Base-by-base conservation (phyloP, 2,797 vertebrate genomes). In the Lagodon rhomboides region DNA sequence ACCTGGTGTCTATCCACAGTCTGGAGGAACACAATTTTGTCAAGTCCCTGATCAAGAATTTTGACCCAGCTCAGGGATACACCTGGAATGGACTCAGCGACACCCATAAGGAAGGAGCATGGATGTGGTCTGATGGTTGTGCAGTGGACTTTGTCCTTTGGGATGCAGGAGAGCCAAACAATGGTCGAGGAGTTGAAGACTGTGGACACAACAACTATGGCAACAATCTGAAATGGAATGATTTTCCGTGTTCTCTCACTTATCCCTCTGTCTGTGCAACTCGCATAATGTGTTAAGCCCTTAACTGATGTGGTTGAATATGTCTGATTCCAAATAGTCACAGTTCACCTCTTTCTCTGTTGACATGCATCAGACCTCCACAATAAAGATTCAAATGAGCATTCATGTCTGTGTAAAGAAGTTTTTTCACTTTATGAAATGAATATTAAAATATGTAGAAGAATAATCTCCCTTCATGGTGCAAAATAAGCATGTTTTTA, bases 221-320 rank as follows among this genome's bases (percentile, higher is more conserved):
- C 2, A 3, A 7, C 18, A 17, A 5, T 3, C 2, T 18, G 8
- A 38, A 41, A 67, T 67, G 64, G 64, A 67, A 53, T 5, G 49
- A 67, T 10, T 1, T 0, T 3, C 5, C 0, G 0, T 67, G 64
- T 23, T 3, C 34, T 38, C 0, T 0, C 0, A 2, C 12, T 8
- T 20, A 15, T 16, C 16, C 25, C 16, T 58, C 27, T 34, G 55
- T 58, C 20, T 58, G 55, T 58, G 27, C 25, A 34, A 7, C 55
- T 50, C 1, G 12, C 3, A 7, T 20, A 41, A 0, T 0, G 11
- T 50, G 67, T 49, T n/a, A n/a, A n/a, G n/a, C n/a, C 1, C 0
- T 53, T 25, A 62, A 12, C 12, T 34, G 10, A 60, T n/a, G n/a
- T 5, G 12, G 0, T 53, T 20, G 0, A 16, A 8, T 5, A 34